Conservation (phyloP, 2,113 vertebrate species). For the Myotis yumanensis region DNA sequence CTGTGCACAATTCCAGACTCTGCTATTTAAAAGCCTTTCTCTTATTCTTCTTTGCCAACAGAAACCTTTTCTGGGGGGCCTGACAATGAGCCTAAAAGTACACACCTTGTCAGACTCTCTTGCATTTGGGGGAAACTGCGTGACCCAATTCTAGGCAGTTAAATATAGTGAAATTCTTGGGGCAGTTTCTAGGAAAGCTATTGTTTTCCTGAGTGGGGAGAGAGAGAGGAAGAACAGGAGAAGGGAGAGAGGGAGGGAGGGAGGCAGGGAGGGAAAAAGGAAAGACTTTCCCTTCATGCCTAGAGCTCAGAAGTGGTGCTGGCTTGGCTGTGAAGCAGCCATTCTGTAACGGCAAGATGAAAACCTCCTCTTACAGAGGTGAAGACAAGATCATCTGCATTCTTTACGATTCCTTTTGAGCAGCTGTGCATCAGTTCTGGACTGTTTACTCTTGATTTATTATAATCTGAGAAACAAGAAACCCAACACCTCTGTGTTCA, state of each 20-base stretch:
- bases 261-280: neutral
- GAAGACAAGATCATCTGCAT: neutral
- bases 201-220: neutral
- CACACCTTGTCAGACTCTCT: neutral
- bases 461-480: neutral
- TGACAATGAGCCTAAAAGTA: neutral
- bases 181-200: neutral
- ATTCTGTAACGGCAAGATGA: neutral
- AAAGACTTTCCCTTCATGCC: neutral
- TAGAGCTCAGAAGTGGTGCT: neutral
- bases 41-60: neutral
- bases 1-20: neutral
- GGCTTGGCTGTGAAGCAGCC: neutral
- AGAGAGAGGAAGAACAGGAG: neutral
- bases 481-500: neutral
- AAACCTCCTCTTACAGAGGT: neutral
- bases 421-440: neutral
- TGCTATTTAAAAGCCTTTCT: neutral
- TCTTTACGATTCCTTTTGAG: neutral
- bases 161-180: neutral
- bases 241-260: rapidly evolving
- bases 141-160: neutral
- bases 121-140: neutral
- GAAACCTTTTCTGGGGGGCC: neutral
- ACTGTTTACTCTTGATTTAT: neutral